Evolutionary conservation across 2,797 vertebrate species (phyloP).

Genomic region (Schizothorax lantsangensis): DNA sequence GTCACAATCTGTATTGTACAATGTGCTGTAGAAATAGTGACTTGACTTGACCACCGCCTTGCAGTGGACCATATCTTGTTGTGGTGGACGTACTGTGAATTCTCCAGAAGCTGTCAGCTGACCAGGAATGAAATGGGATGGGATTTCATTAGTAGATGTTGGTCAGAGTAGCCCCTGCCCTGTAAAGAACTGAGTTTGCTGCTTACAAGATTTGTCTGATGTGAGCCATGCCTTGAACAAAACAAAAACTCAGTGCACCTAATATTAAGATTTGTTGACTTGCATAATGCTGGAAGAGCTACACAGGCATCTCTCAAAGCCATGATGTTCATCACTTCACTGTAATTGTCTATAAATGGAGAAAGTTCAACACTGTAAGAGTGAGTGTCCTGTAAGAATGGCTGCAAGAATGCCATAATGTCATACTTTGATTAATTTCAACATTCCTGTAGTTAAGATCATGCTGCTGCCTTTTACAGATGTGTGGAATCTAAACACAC

Average conservation of each 20-base stretch:
- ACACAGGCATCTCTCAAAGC: background rate
- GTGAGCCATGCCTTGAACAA: background rate
- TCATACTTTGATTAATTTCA: background rate
- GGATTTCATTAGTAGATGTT: background rate
- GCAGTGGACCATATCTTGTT: background rate
- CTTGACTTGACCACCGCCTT: background rate
- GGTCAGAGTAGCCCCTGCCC: background rate
- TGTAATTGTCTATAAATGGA: conserved; percentile 17
- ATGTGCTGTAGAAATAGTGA: background rate
- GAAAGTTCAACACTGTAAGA: background rate
- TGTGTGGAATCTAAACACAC: background rate
- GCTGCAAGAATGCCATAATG: too few species aligned
- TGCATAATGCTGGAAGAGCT: background rate
- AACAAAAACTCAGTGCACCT: background rate
- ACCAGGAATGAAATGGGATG: background rate
- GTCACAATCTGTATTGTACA: background rate
- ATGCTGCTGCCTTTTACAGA: conserved; percentile 2
- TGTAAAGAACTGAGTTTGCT: background rate
- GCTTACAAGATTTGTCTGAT: background rate
- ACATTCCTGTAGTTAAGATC: background rate
- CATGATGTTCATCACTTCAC: background rate
- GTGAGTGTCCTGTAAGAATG: background rate
- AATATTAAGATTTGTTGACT: background rate
- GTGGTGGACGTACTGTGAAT: background rate
- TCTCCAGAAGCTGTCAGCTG: background rate